Conservation (phyloP, 2,113 vertebrate genomes). For the Zosterops hypoxanthus region DNA sequence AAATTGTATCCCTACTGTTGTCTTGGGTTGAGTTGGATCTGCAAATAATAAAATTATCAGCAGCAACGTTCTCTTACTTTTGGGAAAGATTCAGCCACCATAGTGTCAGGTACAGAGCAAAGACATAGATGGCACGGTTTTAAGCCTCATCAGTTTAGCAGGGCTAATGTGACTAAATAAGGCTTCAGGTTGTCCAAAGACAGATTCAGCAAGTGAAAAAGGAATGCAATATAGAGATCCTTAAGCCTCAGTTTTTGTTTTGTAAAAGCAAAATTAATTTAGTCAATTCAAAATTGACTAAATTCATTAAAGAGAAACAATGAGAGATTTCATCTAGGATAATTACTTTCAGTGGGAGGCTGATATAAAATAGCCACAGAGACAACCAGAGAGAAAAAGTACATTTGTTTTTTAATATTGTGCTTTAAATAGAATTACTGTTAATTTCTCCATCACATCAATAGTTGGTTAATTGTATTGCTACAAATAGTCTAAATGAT, state of each 20-base stretch:
- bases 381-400: not conserved
- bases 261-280: not conserved
- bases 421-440: not conserved
- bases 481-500: not conserved
- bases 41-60: not conserved
- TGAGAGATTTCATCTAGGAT: not conserved
- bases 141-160: not conserved
- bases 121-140: not conserved
- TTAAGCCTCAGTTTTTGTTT: not conserved
- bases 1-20: not conserved
- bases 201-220: not conserved
- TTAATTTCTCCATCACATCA: not conserved
- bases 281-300: not conserved
- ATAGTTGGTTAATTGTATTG: not conserved
- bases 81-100: not conserved
- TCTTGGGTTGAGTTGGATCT: not conserved
- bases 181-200: not conserved
- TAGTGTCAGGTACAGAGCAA: not conserved
- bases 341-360: not conserved
- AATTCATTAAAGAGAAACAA: not conserved
- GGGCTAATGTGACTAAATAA: not conserved
- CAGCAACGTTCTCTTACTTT: not conserved
- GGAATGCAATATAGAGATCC: not conserved
- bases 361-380: not conserved
- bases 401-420: not conserved